Evolutionary conservation across 2,888 invertebrate species (phyloP), one percentile per base, ranked within the genome.

Genomic region (Lathronympha strigana): DNA sequence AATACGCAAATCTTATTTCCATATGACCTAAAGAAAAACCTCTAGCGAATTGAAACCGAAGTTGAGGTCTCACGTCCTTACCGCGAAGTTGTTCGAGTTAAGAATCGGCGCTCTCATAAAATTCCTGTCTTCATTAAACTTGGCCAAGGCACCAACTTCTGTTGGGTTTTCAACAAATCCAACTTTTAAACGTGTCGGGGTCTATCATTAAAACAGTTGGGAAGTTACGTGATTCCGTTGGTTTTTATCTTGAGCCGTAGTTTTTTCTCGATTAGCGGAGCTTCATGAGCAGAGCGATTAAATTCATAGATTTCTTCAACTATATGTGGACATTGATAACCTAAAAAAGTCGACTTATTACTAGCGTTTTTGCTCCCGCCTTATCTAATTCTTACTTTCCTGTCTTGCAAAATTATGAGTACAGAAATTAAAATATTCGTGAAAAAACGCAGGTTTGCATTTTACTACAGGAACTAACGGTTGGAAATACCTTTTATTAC

Each of bases 141-240:
- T 61, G 61, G 53, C 31, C 47, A 23, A 58, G 58, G 54, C 21
- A 47, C 62, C 45, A 17, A 66, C 60, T 66, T 64, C 45, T 60
- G 63, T 63, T 62, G 57, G 66, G 60, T 54, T 54, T 54, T 50
- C 61, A 61, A 64, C 58, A 60, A 64, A 64, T 58, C 64, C 61
- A 71, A 71, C 69, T 71, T 70, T 66, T 17, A 63, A 62, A 66
- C 68, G 53, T 67, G 67, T 66, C 69, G 28, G 58, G 67, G 62
- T 67, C 67, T 70, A 67, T 71, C 69, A 72, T 72, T 72, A 73
- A 73, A 73, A 69, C 68, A 54, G 69, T 69, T 61, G 58, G 57
- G 49, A 68, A 69, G 69, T 71, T 69, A 47, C 60, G 68, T 67
- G 63, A 69, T 73, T 69, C 67, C 61, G n/a, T 66, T 67, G 38